Evolutionary conservation across 2,888 invertebrate species (phyloP).

Genomic region (Rhingia campestris): DNA sequence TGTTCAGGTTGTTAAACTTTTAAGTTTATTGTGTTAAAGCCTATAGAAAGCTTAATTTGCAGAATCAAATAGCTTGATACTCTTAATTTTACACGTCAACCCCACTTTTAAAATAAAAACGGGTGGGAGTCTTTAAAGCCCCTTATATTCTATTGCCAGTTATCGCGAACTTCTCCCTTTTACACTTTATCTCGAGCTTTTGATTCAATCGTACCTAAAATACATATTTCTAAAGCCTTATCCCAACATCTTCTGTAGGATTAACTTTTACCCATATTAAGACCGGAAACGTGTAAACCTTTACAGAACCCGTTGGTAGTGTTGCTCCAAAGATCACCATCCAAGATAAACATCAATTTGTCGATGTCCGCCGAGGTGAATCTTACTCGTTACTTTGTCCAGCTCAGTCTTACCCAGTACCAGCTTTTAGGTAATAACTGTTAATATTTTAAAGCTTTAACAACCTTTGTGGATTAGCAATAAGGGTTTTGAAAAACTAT

Average conservation of each 20-base stretch:
- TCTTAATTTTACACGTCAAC: too few relatives aligned
- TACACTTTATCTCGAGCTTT: too few relatives aligned
- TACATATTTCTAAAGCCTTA: too few relatives aligned
- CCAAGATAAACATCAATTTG: constrained; percentile 82
- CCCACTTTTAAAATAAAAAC: too few relatives aligned
- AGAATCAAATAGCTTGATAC: background rate
- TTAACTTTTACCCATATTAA: too few relatives aligned
- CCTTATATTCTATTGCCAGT: too few relatives aligned
- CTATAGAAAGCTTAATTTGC: background rate
- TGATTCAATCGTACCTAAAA: too few relatives aligned
- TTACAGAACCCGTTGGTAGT: constrained; percentile 83
- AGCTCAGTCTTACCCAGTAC: constrained; percentile 87
- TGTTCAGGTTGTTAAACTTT: constrained; percentile 86
- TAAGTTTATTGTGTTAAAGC: background rate
- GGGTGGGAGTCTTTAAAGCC: too few relatives aligned
- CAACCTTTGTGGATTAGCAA: background rate
- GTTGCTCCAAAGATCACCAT: constrained; percentile 85
- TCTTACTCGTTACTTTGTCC: constrained; percentile 87
- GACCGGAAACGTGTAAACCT: background rate
- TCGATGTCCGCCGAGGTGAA: constrained; percentile 77
- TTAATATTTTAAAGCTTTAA: background rate
- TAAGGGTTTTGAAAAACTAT: constrained; percentile 9
- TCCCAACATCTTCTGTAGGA: constrained; percentile 43
- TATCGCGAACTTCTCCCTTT: too few relatives aligned
- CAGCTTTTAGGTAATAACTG: constrained; percentile 71